Base-by-base conservation (phyloP, 1,140 invertebrate genomes). In the Chrysopa pallens region DNA sequence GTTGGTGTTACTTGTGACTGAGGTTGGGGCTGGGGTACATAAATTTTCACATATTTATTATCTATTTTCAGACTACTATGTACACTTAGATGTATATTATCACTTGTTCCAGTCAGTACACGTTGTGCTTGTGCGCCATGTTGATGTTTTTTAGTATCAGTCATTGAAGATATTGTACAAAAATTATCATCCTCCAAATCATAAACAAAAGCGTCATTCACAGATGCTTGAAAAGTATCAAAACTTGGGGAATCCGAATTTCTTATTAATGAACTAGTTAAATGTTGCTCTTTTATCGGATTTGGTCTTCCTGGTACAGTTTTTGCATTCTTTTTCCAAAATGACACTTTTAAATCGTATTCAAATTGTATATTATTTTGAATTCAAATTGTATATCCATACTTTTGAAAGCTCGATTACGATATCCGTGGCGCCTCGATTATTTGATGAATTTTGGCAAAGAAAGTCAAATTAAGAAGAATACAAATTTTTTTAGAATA, bases 181-280 rank as follows among this genome's bases (percentile, higher is more conserved):
- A 86, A 80, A 56, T 94, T 89, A 63, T 90, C 85, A 60, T 94
- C 91, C 31, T 84, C 90, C 42, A 86, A 76, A 59, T 93, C 90
- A 91, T 92, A n/a, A n/a, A n/a, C n/a, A n/a, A n/a, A 96, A 17
- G 90, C 92, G 72, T 96, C 92, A 56, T 84, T 83, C 9, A 94
- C 88, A 49, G 89, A 92, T 54, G 89, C 85, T 69, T 95, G 88
- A 67, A 92, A 96, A 58, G 93, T 86, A 63, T 89, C 80, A 65
- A 94, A 97, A 36, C 91, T 89, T 43, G 76, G 73, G 38, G 67
- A 55, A 45, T 70, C 67, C 48, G 72, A 68, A 54, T 70, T 68
- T 52, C 70, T 67, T 64, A 72, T 70, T 12, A 56, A 53, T 53
- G 62, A 68, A 38, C 36, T 39, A 12, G 9, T 46, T 28, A 40